Conservation (phyloP, 2,113 vertebrate species). For the Motacilla tschutschensis region DNA sequence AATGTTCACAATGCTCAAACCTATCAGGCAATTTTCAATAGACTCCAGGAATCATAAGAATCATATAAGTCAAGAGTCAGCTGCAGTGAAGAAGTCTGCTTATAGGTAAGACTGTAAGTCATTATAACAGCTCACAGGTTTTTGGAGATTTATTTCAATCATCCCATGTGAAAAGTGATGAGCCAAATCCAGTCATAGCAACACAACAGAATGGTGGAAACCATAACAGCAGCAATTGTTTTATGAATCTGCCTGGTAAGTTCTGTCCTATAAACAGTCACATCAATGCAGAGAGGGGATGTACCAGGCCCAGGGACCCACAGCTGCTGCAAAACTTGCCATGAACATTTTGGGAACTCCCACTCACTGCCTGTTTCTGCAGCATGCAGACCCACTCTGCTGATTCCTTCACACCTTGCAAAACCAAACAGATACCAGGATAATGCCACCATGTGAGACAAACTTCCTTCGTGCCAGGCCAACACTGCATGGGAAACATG, state of each 20-base stretch:
- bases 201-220: background rate
- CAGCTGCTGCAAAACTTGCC: background rate
- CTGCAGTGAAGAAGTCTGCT: background rate
- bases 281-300: background rate
- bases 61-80: background rate
- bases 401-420: background rate
- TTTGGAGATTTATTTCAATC: background rate
- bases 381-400: accelerated
- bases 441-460: accelerated
- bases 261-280: background rate
- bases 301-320: background rate
- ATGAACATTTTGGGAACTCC: background rate
- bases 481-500: accelerated
- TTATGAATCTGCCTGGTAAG: background rate
- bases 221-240: background rate
- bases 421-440: background rate
- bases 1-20: background rate
- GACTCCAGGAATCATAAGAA: background rate
- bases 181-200: background rate
- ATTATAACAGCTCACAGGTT: background rate
- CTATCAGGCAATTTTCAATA: background rate
- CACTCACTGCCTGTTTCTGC: background rate
- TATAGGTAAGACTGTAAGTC: background rate
- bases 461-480: background rate
- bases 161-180: background rate